Conservation (phyloP, 2,888 invertebrate genomes). For the Cataglyphis rosenhaueri region DNA sequence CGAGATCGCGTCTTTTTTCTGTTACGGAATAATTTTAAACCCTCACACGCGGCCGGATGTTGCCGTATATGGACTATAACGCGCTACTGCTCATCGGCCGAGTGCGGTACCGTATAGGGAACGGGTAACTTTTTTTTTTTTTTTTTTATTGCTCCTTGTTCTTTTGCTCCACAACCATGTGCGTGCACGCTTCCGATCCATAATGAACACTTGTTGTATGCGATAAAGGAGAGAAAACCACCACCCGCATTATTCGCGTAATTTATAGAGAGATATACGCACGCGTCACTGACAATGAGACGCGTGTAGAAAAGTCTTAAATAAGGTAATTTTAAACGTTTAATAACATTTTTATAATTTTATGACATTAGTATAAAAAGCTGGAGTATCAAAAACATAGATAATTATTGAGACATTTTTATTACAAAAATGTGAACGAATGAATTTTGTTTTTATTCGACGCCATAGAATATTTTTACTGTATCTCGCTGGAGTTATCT, state of each 20-base stretch:
- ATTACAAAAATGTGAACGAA: background rate
- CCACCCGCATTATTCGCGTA: conserved; percentile 24
- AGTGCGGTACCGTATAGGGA: conserved; percentile 39
- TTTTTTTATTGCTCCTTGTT: conserved; percentile 28
- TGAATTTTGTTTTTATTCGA: conserved; percentile 24
- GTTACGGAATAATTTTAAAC: conserved; percentile 47
- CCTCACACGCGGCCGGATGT: conserved; percentile 44
- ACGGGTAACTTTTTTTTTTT: conserved; percentile 19
- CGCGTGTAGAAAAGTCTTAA: background rate
- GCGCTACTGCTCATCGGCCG: conserved; percentile 36
- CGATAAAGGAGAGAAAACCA: conserved; percentile 44
- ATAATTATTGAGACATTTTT: background rate
- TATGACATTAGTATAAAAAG: background rate
- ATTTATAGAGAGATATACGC: conserved; percentile 14
- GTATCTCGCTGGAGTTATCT: conserved; percentile 40
- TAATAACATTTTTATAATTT: background rate
- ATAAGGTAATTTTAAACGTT: background rate
- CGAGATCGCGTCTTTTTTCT: conserved; percentile 34
- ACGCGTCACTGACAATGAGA: background rate
- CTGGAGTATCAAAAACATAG: background rate
- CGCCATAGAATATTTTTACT: background rate
- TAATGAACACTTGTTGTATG: conserved; percentile 50
- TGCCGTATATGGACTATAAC: conserved; percentile 49
- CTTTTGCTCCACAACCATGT: conserved; percentile 6
- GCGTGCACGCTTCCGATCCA: conserved; percentile 38